Conservation (phyloP, 2,797 vertebrate species). For the Gymnothorax reevesii region DNA sequence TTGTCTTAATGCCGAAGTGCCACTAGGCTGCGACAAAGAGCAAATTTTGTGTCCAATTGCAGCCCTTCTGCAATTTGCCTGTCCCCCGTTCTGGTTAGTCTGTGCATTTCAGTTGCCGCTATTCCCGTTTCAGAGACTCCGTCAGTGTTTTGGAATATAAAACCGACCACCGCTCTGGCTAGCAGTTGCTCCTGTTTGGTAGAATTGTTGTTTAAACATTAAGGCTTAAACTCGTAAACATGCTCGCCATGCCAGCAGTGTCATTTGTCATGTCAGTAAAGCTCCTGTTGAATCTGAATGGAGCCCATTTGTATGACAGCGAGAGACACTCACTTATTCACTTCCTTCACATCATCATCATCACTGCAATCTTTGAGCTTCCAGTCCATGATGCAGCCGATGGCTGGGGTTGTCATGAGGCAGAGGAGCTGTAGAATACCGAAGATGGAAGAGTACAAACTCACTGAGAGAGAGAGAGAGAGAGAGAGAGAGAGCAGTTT, state of each 20-base stretch:
- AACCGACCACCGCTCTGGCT: too few relatives aligned
- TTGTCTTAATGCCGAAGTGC: not conserved
- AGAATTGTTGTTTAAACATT: too few relatives aligned
- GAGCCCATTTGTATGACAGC: not conserved
- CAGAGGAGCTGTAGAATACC: slow-evolving; percentile 93
- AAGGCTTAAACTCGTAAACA: too few relatives aligned
- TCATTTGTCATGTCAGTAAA: too few relatives aligned
- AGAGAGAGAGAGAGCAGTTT: not conserved
- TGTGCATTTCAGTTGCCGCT: not conserved
- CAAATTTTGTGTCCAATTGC: not conserved
- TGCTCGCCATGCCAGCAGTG: not conserved
- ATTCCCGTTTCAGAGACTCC: not conserved
- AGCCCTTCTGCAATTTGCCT: not conserved
- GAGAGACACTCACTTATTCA: slow-evolving; percentile 70
- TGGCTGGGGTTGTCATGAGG: slow-evolving; percentile 91
- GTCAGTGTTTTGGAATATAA: not conserved
- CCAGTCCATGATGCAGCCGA: slow-evolving; percentile 98
- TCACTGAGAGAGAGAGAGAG: slow-evolving; percentile 70
- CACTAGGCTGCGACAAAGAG: too few relatives aligned
- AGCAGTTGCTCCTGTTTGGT: not conserved
- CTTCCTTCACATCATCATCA: slow-evolving; percentile 70
- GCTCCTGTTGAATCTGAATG: not conserved
- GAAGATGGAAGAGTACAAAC: slow-evolving; percentile 94
- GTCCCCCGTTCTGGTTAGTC: not conserved
- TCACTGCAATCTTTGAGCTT: slow-evolving; percentile 88